Percentiles rank a stretch among this genome's conserved stretches.
phyloP scores from a whole-genome alignment of 2,888 invertebrate species.

The Andrena marginata region DNA sequence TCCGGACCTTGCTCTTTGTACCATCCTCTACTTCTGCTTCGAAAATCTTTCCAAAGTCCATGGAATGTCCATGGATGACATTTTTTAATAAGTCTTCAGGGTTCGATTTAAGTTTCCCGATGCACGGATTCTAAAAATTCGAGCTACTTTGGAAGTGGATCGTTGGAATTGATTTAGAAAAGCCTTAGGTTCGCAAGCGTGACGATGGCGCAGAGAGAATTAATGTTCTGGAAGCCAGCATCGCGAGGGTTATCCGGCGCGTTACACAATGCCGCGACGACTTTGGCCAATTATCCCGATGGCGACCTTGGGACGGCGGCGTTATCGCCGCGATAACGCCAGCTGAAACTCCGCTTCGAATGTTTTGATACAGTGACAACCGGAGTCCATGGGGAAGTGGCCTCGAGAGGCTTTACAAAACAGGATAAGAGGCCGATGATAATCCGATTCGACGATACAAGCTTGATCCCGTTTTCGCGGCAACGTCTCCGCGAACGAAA shows the following conservation, averaged over 20 bases:
- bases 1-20: no score
- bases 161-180: background rate
- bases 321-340: conserved; percentile 64
- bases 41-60: no score
- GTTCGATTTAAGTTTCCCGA: no score
- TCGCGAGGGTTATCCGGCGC: conserved; percentile 45
- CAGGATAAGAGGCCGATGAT: conserved; percentile 60
- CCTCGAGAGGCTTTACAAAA: conserved; percentile 56
- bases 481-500: background rate
- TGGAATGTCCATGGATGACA: no score
- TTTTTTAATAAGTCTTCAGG: no score
- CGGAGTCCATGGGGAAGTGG: conserved; percentile 45
- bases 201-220: background rate
- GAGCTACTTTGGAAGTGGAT: no score
- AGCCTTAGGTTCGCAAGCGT: background rate
- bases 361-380: conserved; percentile 59
- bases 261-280: conserved; percentile 57
- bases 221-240: conserved; percentile 30
- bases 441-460: conserved; percentile 47
- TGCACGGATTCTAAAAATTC: no score
- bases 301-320: conserved; percentile 43
- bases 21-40: no score
- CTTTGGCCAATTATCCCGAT: conserved; percentile 60
- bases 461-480: conserved; percentile 6
- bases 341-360: conserved; percentile 52